Evolutionary conservation across 1,140 invertebrate genomes (phyloP), one percentile per base, ranked within the genome.

Genomic region (Holotrichia oblita): DNA sequence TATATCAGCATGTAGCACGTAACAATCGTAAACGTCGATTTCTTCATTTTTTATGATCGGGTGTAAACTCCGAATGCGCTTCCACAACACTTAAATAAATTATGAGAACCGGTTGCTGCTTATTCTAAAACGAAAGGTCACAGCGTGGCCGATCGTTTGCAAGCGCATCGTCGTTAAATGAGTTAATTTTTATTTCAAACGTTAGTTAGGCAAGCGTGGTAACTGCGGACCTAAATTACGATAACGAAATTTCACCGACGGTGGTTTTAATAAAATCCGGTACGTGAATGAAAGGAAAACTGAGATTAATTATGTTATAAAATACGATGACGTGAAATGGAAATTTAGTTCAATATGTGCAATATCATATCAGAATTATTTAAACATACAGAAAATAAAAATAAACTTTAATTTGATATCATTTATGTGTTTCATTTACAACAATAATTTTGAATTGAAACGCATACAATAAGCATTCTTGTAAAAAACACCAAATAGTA

Each of bases 111-210:
- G 48, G 48, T 55, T 55, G n/a, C 14, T 17, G n/a, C 17, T n/a
- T 17, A 55, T 55, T n/a, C 14, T 6, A 55, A 55, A 55, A 55
- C 48, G 48, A 55, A 55, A 55, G 48, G 48, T 55, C 48, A 55
- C n/a, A 55, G 27, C 27, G 27, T 2, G 48, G 17, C n/a, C 48
- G 14, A 55, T 17, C 17, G 48, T 14, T 55, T 17, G 14, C 14
- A 55, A 55, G 48, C 14, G 48, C 48, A 55, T 55, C 48, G 17
- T 55, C 48, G 48, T 17, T n/a, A 55, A 55, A 55, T 55, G 48
- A 55, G 48, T 55, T 55, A 55, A 55, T 55, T 55, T 55, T 55
- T 55, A 14, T 55, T 55, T 55, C 17, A 55, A 55, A 55, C 17
- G 48, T 55, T 55, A 55, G 48, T 34, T 34, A 34, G 27, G 27